Base-by-base conservation (phyloP, 2,113 vertebrate species). In the Heterotilapia buettikoferi region DNA sequence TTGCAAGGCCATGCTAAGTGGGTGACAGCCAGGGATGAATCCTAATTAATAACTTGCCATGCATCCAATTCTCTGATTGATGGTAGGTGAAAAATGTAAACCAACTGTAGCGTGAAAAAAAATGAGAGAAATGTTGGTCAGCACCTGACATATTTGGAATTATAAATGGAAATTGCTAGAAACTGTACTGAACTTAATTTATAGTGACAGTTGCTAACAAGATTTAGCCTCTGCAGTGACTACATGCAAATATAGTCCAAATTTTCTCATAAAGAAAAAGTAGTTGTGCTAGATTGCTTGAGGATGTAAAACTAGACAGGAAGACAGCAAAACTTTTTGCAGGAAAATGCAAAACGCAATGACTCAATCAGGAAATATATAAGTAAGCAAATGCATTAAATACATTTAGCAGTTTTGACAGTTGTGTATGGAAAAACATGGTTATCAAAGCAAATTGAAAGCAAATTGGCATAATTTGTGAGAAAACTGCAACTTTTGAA, bases 1-100 rank as follows among this genome's bases (percentile, higher is more conserved):
- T 87, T 91, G 66, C 61, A 83, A 80, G 56, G 68, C 63, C 86
- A 88, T 87, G 85, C 68, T 92, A 90, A 90, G 54, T 84, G 84
- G 87, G 45, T 84, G 80, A 84, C 82, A 90, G 82, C 36, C 59
- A 54, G 88, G 26, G 83, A 71, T 85, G 88, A 92, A 92, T 88
- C 61, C 56, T 80, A 89, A 93, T 88, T 87, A 87, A 85, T 50
- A 86, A 80, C 38, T 85, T 82, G 57, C 83, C 38, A 47, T 88
- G 38, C 19, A 4, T 59, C 84, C 63, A 83, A 52, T 59, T 66
- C 59, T 83, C 78, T 86, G 59, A 93, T 88, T 84, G 43, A 79
- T 89, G 80, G 80, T 56, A 33, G 82, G 24, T 66, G 45, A 84
- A 80, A 83, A 87, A 81, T 68, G 21, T 57, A 68, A 84, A 57